A percentile compares a stretch with the other conserved stretches of the same genome.
These are phyloP conservation scores for Argopecten irradians DNA, from an alignment of 1,140 invertebrate species.

Conservation along the genomic window DNA sequence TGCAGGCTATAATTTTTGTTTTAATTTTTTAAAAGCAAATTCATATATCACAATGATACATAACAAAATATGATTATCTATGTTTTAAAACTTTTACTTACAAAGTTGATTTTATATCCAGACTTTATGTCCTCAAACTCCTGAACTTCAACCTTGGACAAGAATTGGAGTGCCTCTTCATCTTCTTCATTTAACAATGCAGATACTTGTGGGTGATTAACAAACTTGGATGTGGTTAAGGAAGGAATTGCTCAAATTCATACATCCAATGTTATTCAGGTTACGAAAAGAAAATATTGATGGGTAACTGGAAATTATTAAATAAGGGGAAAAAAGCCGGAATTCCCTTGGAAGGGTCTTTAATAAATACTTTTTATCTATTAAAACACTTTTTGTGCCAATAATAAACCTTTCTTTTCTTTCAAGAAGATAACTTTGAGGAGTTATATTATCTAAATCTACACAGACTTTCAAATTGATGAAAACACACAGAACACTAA, in stretches of 20 bases:
- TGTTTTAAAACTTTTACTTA: slow-evolving; percentile 60
- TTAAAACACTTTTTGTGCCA: background rate
- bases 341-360: background rate
- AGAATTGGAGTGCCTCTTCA: slow-evolving; percentile 89
- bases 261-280: no score
- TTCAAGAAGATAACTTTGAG: background rate
- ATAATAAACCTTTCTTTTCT: background rate
- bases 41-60: no score
- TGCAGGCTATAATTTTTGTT: background rate
- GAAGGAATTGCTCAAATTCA: slow-evolving; percentile 61
- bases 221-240: slow-evolving; percentile 83
- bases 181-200: slow-evolving; percentile 90
- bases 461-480: no score
- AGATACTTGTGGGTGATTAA: slow-evolving; percentile 93
- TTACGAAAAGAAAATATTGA: background rate
- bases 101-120: slow-evolving; percentile 83
- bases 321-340: no score
- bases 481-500: no score
- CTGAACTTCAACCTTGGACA: slow-evolving; percentile 88
- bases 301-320: background rate
- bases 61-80: background rate
- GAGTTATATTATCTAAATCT: background rate
- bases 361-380: background rate
- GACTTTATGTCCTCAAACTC: slow-evolving; percentile 95
- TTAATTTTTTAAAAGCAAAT: no score